Percentiles rank a stretch among this genome's conserved stretches.
phyloP scores from a whole-genome alignment of 2,113 vertebrate species.

The Engraulis encrasicolus region DNA sequence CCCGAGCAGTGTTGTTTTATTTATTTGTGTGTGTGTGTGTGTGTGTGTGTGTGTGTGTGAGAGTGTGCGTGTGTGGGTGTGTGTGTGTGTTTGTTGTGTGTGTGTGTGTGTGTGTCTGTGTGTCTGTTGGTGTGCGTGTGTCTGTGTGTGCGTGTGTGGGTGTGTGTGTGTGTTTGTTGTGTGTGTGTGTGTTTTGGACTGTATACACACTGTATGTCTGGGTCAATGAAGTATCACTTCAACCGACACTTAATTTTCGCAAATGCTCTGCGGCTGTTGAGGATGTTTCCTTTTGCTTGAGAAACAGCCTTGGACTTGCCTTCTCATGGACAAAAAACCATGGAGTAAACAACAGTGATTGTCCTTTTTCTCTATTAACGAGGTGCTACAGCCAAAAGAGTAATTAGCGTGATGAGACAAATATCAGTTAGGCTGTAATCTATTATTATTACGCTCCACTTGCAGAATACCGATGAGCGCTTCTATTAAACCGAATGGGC shows the following conservation, averaged over 20 bases:
- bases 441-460: not conserved
- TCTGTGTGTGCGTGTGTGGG: not conserved
- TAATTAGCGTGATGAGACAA: not conserved
- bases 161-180: not conserved
- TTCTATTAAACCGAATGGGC: too few species aligned
- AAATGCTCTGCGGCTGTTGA: slow-evolving; percentile 8
- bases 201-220: not conserved
- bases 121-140: slow-evolving; percentile 7
- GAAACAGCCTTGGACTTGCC: not conserved
- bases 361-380: not conserved
- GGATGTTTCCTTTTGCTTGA: not conserved
- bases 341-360: not conserved
- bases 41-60: not conserved
- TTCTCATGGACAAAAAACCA: not conserved
- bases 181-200: not conserved
- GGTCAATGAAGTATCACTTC: slow-evolving; percentile 9
- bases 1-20: not conserved
- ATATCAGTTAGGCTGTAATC: not conserved
- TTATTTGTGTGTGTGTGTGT: slow-evolving; percentile 23
- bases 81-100: not conserved
- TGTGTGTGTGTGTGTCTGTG: not conserved
- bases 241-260: slow-evolving; percentile 7
- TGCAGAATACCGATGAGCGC: too few species aligned
- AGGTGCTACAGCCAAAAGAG: not conserved
- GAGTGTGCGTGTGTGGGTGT: slow-evolving; percentile 8